Conservation (phyloP, 2,113 vertebrate genomes). For the Hippoglossus stenolepis region DNA sequence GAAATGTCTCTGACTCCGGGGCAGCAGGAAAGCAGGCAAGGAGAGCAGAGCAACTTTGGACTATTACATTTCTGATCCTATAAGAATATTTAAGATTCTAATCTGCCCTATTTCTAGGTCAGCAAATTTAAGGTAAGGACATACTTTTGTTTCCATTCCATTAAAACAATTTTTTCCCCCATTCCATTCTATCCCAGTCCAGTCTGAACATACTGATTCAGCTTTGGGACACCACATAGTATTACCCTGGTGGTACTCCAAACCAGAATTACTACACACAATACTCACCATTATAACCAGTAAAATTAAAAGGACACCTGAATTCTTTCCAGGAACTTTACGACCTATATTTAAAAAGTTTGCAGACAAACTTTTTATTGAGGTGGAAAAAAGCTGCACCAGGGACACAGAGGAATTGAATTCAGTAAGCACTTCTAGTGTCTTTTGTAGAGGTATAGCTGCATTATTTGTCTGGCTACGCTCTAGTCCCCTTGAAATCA, state of each 20-base stretch:
- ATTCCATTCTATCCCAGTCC: no score
- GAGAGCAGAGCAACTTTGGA: background rate
- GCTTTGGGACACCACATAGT: background rate
- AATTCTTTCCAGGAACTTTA: background rate
- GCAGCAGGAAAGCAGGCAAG: background rate
- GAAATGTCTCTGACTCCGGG: slow-evolving; percentile 15
- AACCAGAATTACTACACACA: background rate
- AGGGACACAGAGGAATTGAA: slow-evolving; percentile 25
- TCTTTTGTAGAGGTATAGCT: slow-evolving; percentile 12
- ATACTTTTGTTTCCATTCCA: no score
- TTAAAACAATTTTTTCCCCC: no score
- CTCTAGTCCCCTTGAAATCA: background rate
- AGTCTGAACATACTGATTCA: no score
- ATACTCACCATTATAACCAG: background rate
- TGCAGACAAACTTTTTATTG: background rate
- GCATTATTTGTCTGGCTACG: background rate
- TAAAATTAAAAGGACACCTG: no score
- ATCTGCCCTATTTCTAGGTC: no score
- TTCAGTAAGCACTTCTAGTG: slow-evolving; percentile 26
- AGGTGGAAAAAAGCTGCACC: background rate
- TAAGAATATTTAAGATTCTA: no score
- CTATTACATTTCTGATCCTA: background rate
- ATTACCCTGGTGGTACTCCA: background rate
- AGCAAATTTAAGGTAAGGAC: no score
- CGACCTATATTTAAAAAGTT: background rate